A percentile compares a stretch with the other conserved stretches of the same genome.
phyloP scores from a whole-genome alignment of 1,140 invertebrate genomes.

The Tigriopus japonicus region DNA sequence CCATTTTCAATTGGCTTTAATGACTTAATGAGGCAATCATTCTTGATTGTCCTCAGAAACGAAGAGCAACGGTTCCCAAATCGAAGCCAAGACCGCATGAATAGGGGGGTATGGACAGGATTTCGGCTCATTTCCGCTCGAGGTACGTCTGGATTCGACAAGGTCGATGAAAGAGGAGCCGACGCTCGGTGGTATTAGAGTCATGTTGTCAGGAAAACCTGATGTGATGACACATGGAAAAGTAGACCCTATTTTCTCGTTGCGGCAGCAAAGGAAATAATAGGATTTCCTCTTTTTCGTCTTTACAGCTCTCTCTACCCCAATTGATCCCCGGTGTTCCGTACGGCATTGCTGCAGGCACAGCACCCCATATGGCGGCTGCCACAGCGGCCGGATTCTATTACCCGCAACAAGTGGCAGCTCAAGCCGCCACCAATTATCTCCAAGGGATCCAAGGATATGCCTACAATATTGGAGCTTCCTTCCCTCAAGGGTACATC shows the following conservation, averaged over 20 bases:
- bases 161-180: no score
- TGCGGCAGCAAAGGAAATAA: no score
- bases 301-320: conserved; percentile 1
- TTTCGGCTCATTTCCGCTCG: no score
- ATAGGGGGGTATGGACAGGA: no score
- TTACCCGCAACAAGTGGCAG: conserved; percentile 3
- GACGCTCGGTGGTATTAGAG: no score
- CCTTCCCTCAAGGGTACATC: conserved; percentile 1
- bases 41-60: no score
- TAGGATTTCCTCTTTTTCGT: background rate
- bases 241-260: background rate
- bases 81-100: no score
- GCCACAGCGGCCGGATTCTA: background rate
- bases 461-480: background rate
- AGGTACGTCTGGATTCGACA: no score
- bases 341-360: background rate
- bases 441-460: conserved; percentile 1
- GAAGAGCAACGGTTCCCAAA: no score
- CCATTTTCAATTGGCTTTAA: no score
- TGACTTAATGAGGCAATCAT: no score
- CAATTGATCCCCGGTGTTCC: background rate
- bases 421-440: background rate
- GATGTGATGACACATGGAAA: background rate
- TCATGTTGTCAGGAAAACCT: background rate
- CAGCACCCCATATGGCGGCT: background rate